Percentiles rank a stretch among this genome's conserved stretches.
These are phyloP conservation scores for Vimba vimba DNA, from an alignment of 2,113 vertebrate species.

Conservation along the genomic window DNA sequence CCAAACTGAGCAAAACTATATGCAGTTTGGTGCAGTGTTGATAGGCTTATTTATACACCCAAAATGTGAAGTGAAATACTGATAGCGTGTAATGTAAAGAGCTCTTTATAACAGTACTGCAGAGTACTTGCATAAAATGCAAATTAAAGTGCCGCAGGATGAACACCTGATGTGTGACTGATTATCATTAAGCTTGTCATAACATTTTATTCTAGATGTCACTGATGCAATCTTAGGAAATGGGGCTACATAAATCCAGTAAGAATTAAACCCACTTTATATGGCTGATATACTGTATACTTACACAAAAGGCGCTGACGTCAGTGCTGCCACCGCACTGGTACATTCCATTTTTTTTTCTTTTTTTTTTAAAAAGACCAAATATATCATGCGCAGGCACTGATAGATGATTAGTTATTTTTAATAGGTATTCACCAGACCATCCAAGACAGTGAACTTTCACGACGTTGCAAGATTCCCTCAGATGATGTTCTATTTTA, in stretches of 20 bases:
- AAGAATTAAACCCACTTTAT: not conserved
- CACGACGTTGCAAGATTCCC: not conserved
- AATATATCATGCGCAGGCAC: not conserved
- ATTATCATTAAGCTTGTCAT: slow-evolving; percentile 24
- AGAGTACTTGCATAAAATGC: too few relatives aligned
- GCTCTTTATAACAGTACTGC: too few relatives aligned
- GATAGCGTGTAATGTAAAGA: too few relatives aligned
- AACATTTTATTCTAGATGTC: slow-evolving; percentile 9
- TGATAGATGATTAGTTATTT: not conserved
- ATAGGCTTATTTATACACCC: too few relatives aligned
- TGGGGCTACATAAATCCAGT: not conserved
- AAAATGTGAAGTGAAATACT: too few relatives aligned
- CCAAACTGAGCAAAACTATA: too few relatives aligned
- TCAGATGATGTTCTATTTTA: not conserved
- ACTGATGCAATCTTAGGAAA: not conserved
- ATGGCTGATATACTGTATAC: not conserved
- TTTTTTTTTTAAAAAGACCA: not conserved
- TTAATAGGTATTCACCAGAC: slow-evolving; percentile 7
- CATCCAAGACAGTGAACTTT: not conserved
- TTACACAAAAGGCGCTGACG: not conserved
- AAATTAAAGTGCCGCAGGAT: slow-evolving; percentile 28
- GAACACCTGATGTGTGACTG: slow-evolving; percentile 53
- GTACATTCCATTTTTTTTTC: not conserved
- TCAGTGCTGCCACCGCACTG: not conserved
- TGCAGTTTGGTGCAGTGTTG: too few relatives aligned